Conservation (phyloP, 2,113 vertebrate genomes). For the Melanocharis versteri region DNA sequence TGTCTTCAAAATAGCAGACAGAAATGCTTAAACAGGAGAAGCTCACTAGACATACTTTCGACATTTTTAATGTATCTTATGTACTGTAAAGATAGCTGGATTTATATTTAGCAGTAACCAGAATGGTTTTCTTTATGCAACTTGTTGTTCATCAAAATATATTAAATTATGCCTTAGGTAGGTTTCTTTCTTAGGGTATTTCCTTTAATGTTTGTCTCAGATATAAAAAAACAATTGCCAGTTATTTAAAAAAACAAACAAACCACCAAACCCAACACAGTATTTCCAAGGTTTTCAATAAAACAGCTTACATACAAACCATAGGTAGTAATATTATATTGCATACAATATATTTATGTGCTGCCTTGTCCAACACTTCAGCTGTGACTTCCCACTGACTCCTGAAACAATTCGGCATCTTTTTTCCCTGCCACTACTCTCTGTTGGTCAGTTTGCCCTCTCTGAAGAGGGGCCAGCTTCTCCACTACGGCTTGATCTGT, state of each 20-base stretch:
- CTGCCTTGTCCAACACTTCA: not conserved
- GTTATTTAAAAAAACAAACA: constrained; percentile 20
- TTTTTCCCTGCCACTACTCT: not conserved
- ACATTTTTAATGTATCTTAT: constrained; percentile 21
- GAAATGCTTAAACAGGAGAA: constrained; percentile 42
- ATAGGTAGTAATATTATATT: constrained; percentile 3
- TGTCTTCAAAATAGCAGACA: constrained; percentile 68
- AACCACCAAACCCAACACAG: not conserved
- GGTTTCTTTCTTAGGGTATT: constrained; percentile 25
- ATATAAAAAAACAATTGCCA: constrained; percentile 47
- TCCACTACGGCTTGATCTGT: not conserved
- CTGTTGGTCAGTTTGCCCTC: not conserved
- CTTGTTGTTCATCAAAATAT: constrained; percentile 51
- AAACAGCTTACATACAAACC: constrained; percentile 30
- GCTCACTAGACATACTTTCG: constrained; percentile 39
- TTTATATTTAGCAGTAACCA: constrained; percentile 49
- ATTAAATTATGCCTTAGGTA: constrained; percentile 21
- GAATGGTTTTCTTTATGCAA: constrained; percentile 29
- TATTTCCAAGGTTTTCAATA: constrained; percentile 39
- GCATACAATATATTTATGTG: constrained; percentile 18
- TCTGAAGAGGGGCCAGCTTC: not conserved
- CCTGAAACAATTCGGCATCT: not conserved
- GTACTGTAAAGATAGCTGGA: constrained; percentile 19
- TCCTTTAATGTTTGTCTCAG: constrained; percentile 2
- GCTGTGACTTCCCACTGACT: not conserved